A percentile compares a stretch with the other conserved stretches of the same genome.
phyloP scores from a whole-genome alignment of 2,113 vertebrate species.

The Cebidichthys violaceus region DNA sequence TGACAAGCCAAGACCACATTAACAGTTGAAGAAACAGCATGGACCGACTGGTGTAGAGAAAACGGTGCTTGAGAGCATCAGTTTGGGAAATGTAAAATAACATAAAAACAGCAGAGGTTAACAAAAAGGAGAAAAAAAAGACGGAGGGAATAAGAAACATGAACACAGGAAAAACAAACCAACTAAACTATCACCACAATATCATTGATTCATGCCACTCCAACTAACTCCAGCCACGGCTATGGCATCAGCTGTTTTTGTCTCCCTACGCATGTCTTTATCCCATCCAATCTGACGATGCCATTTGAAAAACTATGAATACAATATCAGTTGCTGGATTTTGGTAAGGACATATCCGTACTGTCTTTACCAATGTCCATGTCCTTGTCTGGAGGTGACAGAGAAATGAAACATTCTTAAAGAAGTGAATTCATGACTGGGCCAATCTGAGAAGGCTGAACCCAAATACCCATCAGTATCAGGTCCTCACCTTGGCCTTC shows the following conservation, averaged over 20 bases:
- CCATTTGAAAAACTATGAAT: too few species aligned
- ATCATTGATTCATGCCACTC: neutral
- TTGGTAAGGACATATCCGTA: too few species aligned
- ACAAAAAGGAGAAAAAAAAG: neutral
- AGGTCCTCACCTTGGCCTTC: neutral
- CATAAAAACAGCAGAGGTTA: neutral
- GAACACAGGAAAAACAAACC: neutral
- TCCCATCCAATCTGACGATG: neutral
- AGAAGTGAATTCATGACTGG: too few species aligned
- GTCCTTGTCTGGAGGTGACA: too few species aligned
- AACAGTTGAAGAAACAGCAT: neutral
- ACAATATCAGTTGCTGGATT: too few species aligned
- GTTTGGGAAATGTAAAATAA: neutral
- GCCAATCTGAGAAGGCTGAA: too few species aligned
- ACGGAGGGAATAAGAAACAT: neutral
- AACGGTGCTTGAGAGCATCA: neutral
- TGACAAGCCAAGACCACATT: neutral
- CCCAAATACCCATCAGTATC: neutral
- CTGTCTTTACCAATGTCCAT: too few species aligned
- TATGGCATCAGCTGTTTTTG: neutral
- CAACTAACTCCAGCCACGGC: neutral
- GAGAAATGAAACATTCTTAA: too few species aligned
- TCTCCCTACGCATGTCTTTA: neutral
- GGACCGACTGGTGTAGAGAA: constrained; percentile 10
- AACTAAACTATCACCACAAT: neutral